phyloP scores from a whole-genome alignment of 2,888 invertebrate species.

The Plutella xylostella region DNA sequence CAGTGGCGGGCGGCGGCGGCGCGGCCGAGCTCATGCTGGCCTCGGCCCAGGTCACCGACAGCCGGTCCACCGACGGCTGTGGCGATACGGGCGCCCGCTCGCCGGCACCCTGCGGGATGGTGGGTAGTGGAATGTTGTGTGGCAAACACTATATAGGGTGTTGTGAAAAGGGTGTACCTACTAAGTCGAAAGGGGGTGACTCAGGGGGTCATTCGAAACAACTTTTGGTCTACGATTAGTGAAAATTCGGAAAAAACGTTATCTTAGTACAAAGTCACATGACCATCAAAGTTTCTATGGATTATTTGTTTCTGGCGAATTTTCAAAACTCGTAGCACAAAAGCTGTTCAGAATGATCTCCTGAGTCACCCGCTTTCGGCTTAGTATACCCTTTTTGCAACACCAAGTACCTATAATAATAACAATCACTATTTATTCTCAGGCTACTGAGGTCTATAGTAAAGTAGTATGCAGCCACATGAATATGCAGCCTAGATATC shows the following conservation, averaged over 20 bases:
- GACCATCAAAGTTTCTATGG: not conserved
- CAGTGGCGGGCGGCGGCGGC: slow-evolving; percentile 45
- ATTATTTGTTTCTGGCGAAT: not conserved
- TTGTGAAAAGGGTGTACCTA: not conserved
- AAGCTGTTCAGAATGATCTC: too few species aligned
- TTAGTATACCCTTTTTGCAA: too few species aligned
- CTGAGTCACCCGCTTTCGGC: too few species aligned
- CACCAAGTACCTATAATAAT: too few species aligned
- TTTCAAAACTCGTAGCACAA: too few species aligned
- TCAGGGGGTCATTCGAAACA: not conserved
- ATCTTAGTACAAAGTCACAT: not conserved
- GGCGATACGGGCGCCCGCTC: slow-evolving; percentile 73
- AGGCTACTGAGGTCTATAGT: too few species aligned
- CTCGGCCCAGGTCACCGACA: slow-evolving; percentile 79
- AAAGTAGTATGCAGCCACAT: too few species aligned
- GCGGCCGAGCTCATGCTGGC: slow-evolving; percentile 61
- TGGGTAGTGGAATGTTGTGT: not conserved
- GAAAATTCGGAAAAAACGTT: not conserved
- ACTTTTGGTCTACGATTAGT: not conserved
- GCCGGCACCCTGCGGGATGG: slow-evolving; percentile 33
- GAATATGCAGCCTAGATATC: too few species aligned
- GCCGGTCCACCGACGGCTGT: slow-evolving; percentile 76
- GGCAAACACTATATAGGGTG: not conserved
- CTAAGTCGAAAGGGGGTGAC: not conserved
- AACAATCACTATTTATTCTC: too few species aligned